Evolutionary conservation across 2,113 vertebrate species (phyloP).

Genomic region (Pachycephala philippinensis): DNA sequence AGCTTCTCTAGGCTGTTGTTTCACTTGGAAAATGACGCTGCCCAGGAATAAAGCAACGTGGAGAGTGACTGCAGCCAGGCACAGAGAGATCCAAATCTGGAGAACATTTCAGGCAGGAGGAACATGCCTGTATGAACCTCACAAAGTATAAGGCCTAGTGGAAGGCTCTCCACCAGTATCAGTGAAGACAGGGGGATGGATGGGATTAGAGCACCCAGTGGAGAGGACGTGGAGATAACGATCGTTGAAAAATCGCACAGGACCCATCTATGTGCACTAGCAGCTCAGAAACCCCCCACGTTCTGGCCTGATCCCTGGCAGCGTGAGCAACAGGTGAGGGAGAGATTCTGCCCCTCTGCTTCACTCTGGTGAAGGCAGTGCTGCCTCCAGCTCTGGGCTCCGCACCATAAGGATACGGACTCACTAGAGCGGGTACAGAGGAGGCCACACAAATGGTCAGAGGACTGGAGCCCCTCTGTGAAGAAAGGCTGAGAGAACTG

Average conservation of each 20-base stretch:
- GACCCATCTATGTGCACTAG: rapidly evolving
- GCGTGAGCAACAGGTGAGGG: rapidly evolving
- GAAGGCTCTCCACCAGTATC: not conserved
- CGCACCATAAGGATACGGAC: not conserved
- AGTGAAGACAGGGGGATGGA: not conserved
- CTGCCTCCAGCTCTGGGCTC: not conserved
- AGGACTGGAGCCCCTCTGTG: not conserved
- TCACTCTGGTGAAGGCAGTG: not conserved
- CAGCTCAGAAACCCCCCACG: not conserved
- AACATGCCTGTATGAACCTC: not conserved
- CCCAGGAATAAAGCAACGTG: rapidly evolving
- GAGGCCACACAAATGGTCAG: not conserved
- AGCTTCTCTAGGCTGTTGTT: not conserved
- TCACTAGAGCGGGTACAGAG: rapidly evolving
- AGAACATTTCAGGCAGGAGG: not conserved
- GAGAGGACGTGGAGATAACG: not conserved
- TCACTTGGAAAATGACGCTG: not conserved
- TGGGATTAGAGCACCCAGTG: not conserved
- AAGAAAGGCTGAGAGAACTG: not conserved
- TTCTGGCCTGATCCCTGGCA: not conserved
- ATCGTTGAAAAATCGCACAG: not conserved
- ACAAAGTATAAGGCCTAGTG: not conserved
- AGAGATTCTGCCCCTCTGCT: not conserved
- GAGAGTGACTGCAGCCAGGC: not conserved
- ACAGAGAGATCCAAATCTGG: not conserved